A percentile compares a stretch with the other conserved stretches of the same genome.
These are phyloP conservation scores for Netelia fuscicornis DNA, from an alignment of 2,888 invertebrate genomes.

Conservation along the genomic window DNA sequence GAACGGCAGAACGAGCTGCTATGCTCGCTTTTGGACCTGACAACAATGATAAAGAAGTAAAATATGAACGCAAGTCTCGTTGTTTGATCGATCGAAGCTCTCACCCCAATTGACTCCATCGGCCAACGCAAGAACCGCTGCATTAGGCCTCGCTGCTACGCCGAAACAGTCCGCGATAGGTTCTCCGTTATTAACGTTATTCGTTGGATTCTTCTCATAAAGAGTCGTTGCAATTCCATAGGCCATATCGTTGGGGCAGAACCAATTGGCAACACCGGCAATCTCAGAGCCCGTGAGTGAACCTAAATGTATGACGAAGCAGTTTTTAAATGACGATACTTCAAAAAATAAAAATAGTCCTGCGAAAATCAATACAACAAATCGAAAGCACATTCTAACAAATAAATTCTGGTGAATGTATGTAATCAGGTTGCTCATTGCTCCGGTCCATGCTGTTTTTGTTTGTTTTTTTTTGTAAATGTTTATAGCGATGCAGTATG, in stretches of 20 bases:
- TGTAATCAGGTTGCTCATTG: not conserved
- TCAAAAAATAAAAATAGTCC: not conserved
- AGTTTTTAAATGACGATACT: not conserved
- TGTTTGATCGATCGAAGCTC: constrained; percentile 52
- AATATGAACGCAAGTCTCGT: not conserved
- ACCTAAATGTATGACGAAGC: constrained; percentile 51
- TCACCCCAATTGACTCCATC: constrained; percentile 97
- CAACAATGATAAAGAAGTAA: constrained; percentile 9
- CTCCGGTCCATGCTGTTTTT: not conserved
- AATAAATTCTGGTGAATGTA: constrained; percentile 28
- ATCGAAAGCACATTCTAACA: constrained; percentile 52
- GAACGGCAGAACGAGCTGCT: constrained; percentile 94
- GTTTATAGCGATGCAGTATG: not conserved
- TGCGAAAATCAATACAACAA: constrained; percentile 47
- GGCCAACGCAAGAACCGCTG: constrained; percentile 92
- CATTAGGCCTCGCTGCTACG: constrained; percentile 90
- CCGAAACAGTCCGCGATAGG: constrained; percentile 96
- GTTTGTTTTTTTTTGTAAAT: not conserved
- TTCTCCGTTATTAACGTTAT: constrained; percentile 90
- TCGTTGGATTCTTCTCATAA: constrained; percentile 93
- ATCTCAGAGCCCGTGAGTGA: constrained; percentile 68
- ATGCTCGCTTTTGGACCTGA: constrained; percentile 91
- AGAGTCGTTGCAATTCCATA: constrained; percentile 92
- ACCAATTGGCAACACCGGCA: constrained; percentile 86
- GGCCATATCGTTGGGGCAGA: constrained; percentile 86